A percentile compares a stretch with the other conserved stretches of the same genome.
These are phyloP conservation scores for Ovibos moschatus DNA, from an alignment of 2,113 vertebrate species.

Conservation along the genomic window DNA sequence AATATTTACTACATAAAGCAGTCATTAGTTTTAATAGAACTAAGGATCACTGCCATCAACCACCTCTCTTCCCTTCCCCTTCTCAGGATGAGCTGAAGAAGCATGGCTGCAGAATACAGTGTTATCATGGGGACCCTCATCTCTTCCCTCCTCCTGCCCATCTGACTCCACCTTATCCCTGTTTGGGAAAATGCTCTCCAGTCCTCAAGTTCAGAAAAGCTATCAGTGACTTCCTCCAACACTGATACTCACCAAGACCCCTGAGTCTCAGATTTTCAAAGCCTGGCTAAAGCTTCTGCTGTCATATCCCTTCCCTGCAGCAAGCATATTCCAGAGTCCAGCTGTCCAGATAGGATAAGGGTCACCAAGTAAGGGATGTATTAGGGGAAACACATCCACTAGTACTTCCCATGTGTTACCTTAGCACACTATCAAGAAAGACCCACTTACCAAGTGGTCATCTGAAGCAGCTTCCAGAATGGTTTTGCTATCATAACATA, in stretches of 20 bases:
- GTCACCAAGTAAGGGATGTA: not conserved
- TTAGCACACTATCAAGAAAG: not conserved
- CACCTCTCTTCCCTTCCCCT: not conserved
- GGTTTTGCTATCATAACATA: not conserved
- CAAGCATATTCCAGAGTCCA: not conserved
- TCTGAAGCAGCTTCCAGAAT: not conserved
- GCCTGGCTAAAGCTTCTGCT: not conserved
- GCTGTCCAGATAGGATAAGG: not conserved
- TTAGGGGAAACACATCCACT: not conserved
- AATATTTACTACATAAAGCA: conserved; percentile 48
- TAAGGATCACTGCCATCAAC: not conserved
- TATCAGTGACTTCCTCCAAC: not conserved
- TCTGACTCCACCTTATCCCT: not conserved
- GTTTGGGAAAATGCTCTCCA: not conserved
- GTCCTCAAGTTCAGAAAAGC: not conserved
- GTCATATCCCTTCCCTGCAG: not conserved
- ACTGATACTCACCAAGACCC: not conserved
- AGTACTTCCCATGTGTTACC: not conserved
- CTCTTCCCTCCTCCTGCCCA: not conserved
- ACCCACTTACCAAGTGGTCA: not conserved
- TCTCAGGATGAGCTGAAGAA: not conserved
- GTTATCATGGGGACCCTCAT: not conserved
- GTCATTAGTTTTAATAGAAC: conserved; percentile 13
- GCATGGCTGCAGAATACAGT: not conserved
- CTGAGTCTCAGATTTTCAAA: not conserved